Evolutionary conservation across 2,888 invertebrate genomes (phyloP), one percentile per base, ranked within the genome.

Genomic region (Macrosoma leucophasiata): DNA sequence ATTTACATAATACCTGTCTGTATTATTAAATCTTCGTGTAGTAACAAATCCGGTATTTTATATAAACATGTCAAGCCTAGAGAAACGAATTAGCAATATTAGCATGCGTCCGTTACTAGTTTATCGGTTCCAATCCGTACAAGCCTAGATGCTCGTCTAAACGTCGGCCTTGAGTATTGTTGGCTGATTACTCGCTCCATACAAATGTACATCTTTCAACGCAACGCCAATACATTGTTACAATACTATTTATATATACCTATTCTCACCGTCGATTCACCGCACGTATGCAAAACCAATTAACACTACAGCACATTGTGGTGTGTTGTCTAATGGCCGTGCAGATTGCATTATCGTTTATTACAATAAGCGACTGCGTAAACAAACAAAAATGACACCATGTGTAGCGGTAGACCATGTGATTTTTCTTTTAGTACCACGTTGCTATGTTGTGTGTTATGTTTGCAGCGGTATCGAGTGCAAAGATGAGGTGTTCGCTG

Each of bases 401-500:
- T n/a, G n/a, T n/a, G n/a, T n/a, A 37, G 37, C 47, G 43, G 51
- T 55, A 54, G 52, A 50, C 48, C 44, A 44, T 41, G 33, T 51
- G 41, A 36, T 38, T 29, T 22, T 11, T 29, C 41, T 40, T 34
- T 34, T 48, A 55, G 49, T 33, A 41, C 52, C 56, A 53, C 56
- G 47, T 46, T 48, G 45, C 44, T 52, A 58, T 62, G 57, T 64
- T 60, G 38, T 46, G 72, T 81, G 42, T 51, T 62, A 57, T 76
- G 69, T 76, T 52, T 84, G 51, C 87, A 92, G 93, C 87, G 91
- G 90, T 71, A 87, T 93, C 79, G 92, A 93, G 87, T 88, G 88
- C 85, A 87, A 88, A 82, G 87, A 91, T 87, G 91, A 92, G 77
- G 88, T 93, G 62, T 90, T 91, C 69, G 91, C 92, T 58, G 84